These are phyloP conservation scores for Synergus umbraculus DNA, from an alignment of 2,888 invertebrate species.

Conservation along the genomic window DNA sequence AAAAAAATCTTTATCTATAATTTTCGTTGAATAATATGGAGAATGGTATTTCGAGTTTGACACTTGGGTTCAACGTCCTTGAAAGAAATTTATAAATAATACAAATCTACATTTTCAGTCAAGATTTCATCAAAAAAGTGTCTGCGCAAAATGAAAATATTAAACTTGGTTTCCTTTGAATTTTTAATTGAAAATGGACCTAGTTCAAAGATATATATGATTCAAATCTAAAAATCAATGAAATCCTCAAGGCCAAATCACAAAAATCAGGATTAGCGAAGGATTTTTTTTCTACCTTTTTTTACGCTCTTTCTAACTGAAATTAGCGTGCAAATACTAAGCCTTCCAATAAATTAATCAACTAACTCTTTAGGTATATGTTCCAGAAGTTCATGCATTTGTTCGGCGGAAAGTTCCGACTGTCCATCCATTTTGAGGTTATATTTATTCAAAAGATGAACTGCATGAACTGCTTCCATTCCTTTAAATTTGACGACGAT, in stretches of 20 bases:
- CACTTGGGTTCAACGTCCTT: too few species aligned
- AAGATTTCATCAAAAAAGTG: too few species aligned
- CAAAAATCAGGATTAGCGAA: neutral
- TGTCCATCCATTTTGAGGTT: slow-evolving; percentile 69
- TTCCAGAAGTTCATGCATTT: slow-evolving; percentile 63
- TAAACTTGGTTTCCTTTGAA: neutral
- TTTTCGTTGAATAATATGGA: too few species aligned
- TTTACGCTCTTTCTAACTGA: neutral
- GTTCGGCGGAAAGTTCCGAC: slow-evolving; percentile 67
- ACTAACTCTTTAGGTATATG: slow-evolving; percentile 68
- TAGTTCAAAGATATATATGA: neutral
- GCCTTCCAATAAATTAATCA: slow-evolving; percentile 46
- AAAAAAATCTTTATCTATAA: too few species aligned
- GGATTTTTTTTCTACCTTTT: neutral
- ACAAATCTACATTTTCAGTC: too few species aligned
- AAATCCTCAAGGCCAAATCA: neutral
- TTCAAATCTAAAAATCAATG: neutral
- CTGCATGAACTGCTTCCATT: neutral
- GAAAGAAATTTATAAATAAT: too few species aligned
- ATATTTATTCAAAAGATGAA: slow-evolving; percentile 58
- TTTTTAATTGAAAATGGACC: neutral
- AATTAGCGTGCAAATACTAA: slow-evolving; percentile 14
- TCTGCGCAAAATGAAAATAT: too few species aligned
- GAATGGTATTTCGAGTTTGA: too few species aligned
- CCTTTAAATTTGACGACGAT: slow-evolving; percentile 65